A percentile compares a stretch with the other conserved stretches of the same genome.
These are phyloP conservation scores for Florisuga fusca DNA, from an alignment of 2,797 vertebrate species.

Conservation along the genomic window DNA sequence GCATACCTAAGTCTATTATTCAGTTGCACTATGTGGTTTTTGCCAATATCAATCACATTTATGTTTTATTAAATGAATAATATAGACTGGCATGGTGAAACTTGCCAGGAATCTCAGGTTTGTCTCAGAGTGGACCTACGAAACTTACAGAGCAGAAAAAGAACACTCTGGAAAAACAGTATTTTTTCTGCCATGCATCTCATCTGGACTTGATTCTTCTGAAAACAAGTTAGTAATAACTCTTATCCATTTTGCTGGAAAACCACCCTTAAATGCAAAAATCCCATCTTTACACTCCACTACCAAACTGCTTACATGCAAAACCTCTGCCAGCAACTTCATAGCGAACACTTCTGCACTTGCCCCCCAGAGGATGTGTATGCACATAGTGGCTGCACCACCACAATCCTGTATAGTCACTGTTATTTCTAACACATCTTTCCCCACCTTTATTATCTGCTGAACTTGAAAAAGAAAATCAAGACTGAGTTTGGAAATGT, in stretches of 20 bases:
- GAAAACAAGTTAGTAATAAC: not conserved
- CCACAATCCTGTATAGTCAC: not conserved
- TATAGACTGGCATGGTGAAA: not conserved
- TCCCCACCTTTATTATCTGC: not conserved
- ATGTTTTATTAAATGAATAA: not conserved
- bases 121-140: not conserved
- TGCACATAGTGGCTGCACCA: not conserved
- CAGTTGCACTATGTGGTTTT: not conserved
- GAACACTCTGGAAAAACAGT: not conserved
- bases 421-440: not conserved
- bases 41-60: not conserved
- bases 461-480: not conserved
- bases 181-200: not conserved
- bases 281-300: not conserved
- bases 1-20: not conserved
- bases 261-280: not conserved
- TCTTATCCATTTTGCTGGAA: not conserved
- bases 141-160: not conserved
- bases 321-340: not conserved
- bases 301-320: not conserved
- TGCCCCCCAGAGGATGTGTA: not conserved
- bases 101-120: not conserved
- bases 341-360: not conserved
- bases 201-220: not conserved
- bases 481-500: not conserved